Percentiles rank a stretch among this genome's conserved stretches.
These are phyloP conservation scores for Calycopis cecrops DNA, from an alignment of 1,140 invertebrate species.

Conservation along the genomic window DNA sequence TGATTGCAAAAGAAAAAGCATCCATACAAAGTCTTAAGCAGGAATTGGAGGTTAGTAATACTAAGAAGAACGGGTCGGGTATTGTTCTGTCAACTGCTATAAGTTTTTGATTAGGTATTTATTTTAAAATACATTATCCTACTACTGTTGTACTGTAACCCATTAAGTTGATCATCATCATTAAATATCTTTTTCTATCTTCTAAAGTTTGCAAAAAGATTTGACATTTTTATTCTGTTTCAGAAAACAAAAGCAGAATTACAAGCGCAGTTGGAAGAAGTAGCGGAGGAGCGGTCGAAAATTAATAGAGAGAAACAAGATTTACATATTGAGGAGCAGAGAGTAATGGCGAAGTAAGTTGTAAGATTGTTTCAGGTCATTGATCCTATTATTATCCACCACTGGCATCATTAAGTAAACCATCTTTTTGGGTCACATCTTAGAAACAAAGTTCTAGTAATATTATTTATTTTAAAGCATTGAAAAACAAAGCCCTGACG, in stretches of 20 bases:
- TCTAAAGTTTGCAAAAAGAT: too few relatives aligned
- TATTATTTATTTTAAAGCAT: slow-evolving; percentile 16
- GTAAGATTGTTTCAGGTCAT: background rate
- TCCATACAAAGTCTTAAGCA: slow-evolving; percentile 52
- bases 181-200: too few relatives aligned
- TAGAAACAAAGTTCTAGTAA: background rate
- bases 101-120: too few relatives aligned
- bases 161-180: too few relatives aligned
- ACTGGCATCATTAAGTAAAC: background rate
- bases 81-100: too few relatives aligned
- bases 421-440: background rate
- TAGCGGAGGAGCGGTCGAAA: slow-evolving; percentile 55
- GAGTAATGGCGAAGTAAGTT: slow-evolving; percentile 58
- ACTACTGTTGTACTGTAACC: too few relatives aligned
- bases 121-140: too few relatives aligned
- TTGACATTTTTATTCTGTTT: slow-evolving; percentile 20
- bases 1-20: slow-evolving; percentile 58
- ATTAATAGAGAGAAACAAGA: slow-evolving; percentile 60
- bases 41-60: slow-evolving; percentile 51
- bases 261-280: slow-evolving; percentile 58
- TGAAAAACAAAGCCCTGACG: too few relatives aligned
- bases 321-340: slow-evolving; percentile 60
- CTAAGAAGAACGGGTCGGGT: background rate
- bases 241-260: slow-evolving; percentile 66
- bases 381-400: too few relatives aligned